Percentiles rank a stretch among this genome's conserved stretches.
These are phyloP conservation scores for Melanophora roralis DNA, from an alignment of 2,888 invertebrate species.

Conservation along the genomic window DNA sequence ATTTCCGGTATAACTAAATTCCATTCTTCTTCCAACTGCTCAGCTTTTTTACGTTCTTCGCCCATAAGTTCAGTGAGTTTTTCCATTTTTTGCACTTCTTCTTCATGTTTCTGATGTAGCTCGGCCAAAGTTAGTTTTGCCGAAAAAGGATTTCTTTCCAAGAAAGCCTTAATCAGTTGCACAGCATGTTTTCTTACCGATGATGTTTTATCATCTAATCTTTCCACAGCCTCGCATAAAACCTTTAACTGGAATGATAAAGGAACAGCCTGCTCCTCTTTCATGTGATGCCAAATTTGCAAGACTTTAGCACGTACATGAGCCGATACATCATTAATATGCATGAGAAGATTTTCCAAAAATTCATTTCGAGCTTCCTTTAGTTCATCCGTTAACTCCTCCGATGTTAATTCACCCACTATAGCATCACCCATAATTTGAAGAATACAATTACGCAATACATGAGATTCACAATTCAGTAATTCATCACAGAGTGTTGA, in stretches of 20 bases:
- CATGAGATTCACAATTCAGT: constrained; percentile 80
- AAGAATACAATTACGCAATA: constrained; percentile 88
- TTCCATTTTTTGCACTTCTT: constrained; percentile 74
- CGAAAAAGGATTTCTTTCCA: constrained; percentile 92
- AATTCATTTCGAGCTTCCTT: constrained; percentile 86
- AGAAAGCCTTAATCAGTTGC: constrained; percentile 80
- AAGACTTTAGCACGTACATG: constrained; percentile 91
- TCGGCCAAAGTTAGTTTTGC: constrained; percentile 80
- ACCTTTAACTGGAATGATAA: constrained; percentile 83
- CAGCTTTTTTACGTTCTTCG: constrained; percentile 79
- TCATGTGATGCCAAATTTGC: constrained; percentile 89
- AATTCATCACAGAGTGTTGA: constrained; percentile 74
- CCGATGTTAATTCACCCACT: constrained; percentile 84
- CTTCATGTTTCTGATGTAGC: constrained; percentile 80
- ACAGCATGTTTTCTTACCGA: constrained; percentile 90
- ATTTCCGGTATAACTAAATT: constrained; percentile 70
- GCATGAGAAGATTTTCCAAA: constrained; percentile 87
- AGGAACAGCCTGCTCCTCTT: constrained; percentile 88
- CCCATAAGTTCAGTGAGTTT: constrained; percentile 79
- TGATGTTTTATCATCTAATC: constrained; percentile 89
- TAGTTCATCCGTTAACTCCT: constrained; percentile 83
- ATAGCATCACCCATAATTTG: constrained; percentile 90
- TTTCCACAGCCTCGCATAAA: constrained; percentile 82
- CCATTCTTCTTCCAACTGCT: constrained; percentile 78
- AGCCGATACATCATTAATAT: constrained; percentile 89